Evolutionary conservation across 2,797 vertebrate species (phyloP).

Genomic region (Sphenodon punctatus): DNA sequence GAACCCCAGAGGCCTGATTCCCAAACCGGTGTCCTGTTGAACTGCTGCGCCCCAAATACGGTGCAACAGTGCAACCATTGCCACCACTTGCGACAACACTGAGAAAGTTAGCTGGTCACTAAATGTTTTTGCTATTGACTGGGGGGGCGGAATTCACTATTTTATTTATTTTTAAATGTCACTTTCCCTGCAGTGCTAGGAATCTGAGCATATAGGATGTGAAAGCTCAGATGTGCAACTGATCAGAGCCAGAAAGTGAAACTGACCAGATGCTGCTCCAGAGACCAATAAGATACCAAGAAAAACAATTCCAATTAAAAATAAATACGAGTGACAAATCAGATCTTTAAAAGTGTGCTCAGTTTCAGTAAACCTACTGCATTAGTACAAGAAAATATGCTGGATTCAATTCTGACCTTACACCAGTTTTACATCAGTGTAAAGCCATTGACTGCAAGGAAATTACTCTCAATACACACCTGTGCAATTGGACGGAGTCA

Average conservation of each 20-base stretch:
- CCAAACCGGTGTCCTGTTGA: background rate
- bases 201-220: background rate
- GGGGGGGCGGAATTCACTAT: too few species aligned
- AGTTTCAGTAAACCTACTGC: background rate
- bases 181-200: background rate
- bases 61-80: too few species aligned
- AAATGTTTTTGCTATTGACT: too few species aligned
- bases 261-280: background rate
- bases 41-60: background rate
- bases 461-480: background rate
- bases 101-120: too few species aligned
- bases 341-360: too few species aligned
- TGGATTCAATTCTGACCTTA: background rate
- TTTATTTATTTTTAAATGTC: too few species aligned
- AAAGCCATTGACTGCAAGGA: background rate
- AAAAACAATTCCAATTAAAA: too few species aligned
- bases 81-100: too few species aligned
- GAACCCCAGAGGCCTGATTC: background rate
- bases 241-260: too few species aligned
- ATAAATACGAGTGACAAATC: too few species aligned
- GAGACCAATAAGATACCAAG: too few species aligned
- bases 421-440: background rate
- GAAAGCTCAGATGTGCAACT: background rate
- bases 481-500: background rate
- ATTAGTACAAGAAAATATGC: background rate